Evolutionary conservation across 2,113 vertebrate genomes (phyloP), one percentile per base, ranked within the genome.

Genomic region (Eurystomus gularis): DNA sequence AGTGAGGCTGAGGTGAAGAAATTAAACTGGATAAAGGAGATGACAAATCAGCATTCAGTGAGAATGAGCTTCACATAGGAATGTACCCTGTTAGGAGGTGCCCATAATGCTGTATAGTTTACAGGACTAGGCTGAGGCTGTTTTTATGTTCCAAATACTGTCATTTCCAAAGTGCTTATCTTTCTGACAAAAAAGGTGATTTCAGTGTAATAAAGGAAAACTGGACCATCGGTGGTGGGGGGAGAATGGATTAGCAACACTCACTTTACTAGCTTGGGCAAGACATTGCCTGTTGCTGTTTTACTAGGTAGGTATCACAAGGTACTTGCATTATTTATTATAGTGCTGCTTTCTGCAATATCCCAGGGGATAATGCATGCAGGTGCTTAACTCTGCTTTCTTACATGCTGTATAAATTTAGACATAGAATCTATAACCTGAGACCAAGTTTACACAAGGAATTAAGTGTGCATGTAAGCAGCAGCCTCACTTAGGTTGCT

Each of bases 201-300:
- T 91, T 88, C 14, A 54, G 0, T 20, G 3, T 57, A 78, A 70
- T 55, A 31, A 60, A 91, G 70, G 13, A 70, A 46, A 68, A 40
- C 6, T 17, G 49, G 25, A 25, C 6, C 3, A 6, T n/a, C 46
- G 7, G 4, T 51, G 49, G 20, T 60, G 29, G 31, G 31, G 3
- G 18, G 11, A 65, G 16, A 65, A 81, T 37, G 28, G 17, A 51
- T 42, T 80, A 37, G 46, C 10, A 52, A 7, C 11, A 13, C 24
- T 17, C 0, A 40, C 52, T 66, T 75, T 42, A 65, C 40, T 44
- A 65, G 18, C 13, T 65, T 44, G 14, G 23, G 15, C 31, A 49
- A 76, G 35, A 24, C 13, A 4, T 4, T 82, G 55, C 42, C 25
- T 19, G 2, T 62, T 0, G 3, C 40, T 84, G 0, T 37, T 62